These are phyloP conservation scores for Astyanax mexicanus DNA, from an alignment of 2,797 vertebrate genomes.

Conservation along the genomic window DNA sequence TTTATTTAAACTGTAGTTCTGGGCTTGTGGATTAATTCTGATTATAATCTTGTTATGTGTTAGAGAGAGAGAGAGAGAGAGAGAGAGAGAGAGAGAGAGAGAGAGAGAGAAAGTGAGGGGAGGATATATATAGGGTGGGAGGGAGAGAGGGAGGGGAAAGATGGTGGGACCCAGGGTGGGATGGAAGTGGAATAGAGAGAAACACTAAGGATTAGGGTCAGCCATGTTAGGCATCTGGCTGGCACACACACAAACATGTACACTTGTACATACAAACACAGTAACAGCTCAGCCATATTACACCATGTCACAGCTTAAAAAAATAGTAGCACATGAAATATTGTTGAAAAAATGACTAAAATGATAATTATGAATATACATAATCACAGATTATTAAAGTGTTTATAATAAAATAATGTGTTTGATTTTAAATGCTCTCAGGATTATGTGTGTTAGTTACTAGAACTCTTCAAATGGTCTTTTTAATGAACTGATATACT, in stretches of 20 bases:
- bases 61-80: conserved; percentile 43
- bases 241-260: neutral
- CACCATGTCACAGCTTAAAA: neutral
- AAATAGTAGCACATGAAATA: neutral
- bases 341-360: neutral
- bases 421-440: no score
- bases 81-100: conserved; percentile 13
- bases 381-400: no score
- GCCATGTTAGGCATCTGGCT: conserved; percentile 78
- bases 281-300: neutral
- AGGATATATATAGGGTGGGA: conserved; percentile 12
- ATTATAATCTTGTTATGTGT: conserved; percentile 71
- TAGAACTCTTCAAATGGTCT: no score
- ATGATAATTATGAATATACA: no score
- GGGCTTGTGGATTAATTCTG: conserved; percentile 72
- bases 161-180: conserved; percentile 53
- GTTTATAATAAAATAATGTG: no score
- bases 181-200: conserved; percentile 64
- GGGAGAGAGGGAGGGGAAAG: conserved; percentile 34
- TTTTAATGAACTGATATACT: no score
- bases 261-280: neutral
- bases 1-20: conserved; percentile 62
- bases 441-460: no score
- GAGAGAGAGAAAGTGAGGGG: conserved; percentile 24
- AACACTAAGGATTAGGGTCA: conserved; percentile 80